Evolutionary conservation across 2,888 invertebrate species (phyloP).

Genomic region (Drosophila acutilabella): DNA sequence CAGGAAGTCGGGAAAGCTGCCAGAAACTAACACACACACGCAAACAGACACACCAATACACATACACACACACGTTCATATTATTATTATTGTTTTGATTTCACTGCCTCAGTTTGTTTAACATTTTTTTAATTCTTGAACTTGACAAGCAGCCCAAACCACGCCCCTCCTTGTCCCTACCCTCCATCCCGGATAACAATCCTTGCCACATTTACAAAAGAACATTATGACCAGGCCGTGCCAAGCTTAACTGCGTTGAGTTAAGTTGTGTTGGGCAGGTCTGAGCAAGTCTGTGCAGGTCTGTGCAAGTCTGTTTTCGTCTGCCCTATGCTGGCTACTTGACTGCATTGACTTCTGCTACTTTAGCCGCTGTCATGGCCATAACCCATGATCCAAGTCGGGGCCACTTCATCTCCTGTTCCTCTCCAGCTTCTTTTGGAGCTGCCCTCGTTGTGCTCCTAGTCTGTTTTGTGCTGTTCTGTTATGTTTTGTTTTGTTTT

Average conservation of each 20-base stretch:
- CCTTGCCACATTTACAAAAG: conserved; percentile 28
- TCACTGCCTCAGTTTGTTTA: conserved; percentile 52
- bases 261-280: conserved; percentile 1
- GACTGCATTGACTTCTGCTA: conserved; percentile 62
- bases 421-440: conserved; percentile 42
- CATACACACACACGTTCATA: conserved; percentile 18
- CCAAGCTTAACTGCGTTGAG: neutral
- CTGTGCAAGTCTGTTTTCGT: conserved; percentile 2
- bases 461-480: neutral
- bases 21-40: conserved; percentile 16
- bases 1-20: conserved; percentile 50
- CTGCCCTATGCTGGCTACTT: conserved; percentile 38
- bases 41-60: conserved; percentile 2
- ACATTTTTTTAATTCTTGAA: conserved; percentile 77
- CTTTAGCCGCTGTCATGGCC: conserved; percentile 62
- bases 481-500: conserved; percentile 21
- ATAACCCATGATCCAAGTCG: conserved; percentile 51
- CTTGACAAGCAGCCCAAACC: conserved; percentile 60
- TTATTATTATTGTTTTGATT: conserved; percentile 67
- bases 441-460: conserved; percentile 31
- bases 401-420: conserved; percentile 58
- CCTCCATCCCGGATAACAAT: conserved; percentile 5
- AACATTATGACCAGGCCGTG: conserved; percentile 37
- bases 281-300: conserved; percentile 9
- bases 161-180: conserved; percentile 14